Evolutionary conservation across 2,113 vertebrate species (phyloP).

Genomic region (Triplophysa dalaica): DNA sequence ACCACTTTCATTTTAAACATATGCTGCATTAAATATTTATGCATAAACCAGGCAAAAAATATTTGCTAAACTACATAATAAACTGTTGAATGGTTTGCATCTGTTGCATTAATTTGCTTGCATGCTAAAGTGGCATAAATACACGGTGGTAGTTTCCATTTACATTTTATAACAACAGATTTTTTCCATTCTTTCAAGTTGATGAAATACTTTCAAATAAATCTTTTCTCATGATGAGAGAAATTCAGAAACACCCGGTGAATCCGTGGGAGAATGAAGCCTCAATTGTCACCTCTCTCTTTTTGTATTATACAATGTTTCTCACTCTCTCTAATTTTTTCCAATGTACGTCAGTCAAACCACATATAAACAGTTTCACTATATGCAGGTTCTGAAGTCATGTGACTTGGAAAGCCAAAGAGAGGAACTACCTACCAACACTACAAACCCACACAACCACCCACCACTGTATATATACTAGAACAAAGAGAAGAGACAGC

Average conservation of each 20-base stretch:
- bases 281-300: conserved; percentile 31
- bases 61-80: no score
- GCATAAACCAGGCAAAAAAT: no score
- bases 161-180: conserved; percentile 6
- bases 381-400: conserved; percentile 61
- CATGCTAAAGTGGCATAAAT: background rate
- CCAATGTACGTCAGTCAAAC: conserved; percentile 64
- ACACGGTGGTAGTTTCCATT: background rate
- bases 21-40: no score
- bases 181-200: conserved; percentile 43
- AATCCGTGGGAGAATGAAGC: conserved; percentile 69
- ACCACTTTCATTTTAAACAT: no score
- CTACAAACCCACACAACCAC: conserved; percentile 7
- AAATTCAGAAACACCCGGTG: conserved; percentile 35
- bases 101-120: background rate
- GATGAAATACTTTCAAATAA: conserved; percentile 48
- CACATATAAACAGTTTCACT: conserved; percentile 53
- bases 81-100: background rate
- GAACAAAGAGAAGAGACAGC: background rate
- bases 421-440: conserved; percentile 57
- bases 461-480: conserved; percentile 63
- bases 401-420: conserved; percentile 54
- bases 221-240: conserved; percentile 3
- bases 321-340: conserved; percentile 65
- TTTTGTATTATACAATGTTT: conserved; percentile 43